Conservation (phyloP, 2,888 invertebrate genomes). For the Dynastes maya region DNA sequence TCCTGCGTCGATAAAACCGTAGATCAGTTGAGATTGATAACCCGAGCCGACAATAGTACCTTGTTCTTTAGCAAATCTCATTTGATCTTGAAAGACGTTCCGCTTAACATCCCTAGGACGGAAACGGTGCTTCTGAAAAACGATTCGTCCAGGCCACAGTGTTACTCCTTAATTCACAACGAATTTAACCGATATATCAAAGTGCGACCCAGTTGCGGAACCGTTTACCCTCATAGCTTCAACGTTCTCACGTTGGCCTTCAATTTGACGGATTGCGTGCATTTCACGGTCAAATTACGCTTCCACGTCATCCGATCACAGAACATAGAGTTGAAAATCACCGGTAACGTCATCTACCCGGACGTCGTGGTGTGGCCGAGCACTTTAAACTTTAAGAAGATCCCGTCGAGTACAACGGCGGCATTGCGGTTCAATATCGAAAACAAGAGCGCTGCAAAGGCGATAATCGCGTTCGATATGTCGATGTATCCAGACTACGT, state of each 20-base stretch:
- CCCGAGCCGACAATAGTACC: neutral
- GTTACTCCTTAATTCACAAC: neutral
- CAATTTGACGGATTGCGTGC: constrained; percentile 12
- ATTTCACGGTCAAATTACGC: neutral
- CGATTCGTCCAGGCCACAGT: constrained; percentile 26
- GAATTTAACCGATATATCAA: neutral
- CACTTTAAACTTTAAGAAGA: constrained; percentile 51
- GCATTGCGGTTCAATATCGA: constrained; percentile 45
- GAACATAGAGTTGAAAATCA: constrained; percentile 25
- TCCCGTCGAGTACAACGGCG: constrained; percentile 53
- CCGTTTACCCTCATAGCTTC: neutral
- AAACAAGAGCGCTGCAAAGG: constrained; percentile 33
- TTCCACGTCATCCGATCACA: neutral
- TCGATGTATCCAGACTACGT: constrained; percentile 29
- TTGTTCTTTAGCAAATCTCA: constrained; percentile 53
- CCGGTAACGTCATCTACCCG: constrained; percentile 48
- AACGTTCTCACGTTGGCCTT: neutral
- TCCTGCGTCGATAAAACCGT: constrained; percentile 64
- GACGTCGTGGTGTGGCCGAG: constrained; percentile 50
- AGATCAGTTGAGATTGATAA: constrained; percentile 53
- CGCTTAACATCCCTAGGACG: constrained; percentile 64
- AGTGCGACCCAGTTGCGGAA: constrained; percentile 11
- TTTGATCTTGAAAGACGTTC: constrained; percentile 64
- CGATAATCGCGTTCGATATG: constrained; percentile 28
- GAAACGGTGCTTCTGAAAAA: constrained; percentile 59